Evolutionary conservation across 2,797 vertebrate genomes (phyloP).

Genomic region (Falco cherrug): DNA sequence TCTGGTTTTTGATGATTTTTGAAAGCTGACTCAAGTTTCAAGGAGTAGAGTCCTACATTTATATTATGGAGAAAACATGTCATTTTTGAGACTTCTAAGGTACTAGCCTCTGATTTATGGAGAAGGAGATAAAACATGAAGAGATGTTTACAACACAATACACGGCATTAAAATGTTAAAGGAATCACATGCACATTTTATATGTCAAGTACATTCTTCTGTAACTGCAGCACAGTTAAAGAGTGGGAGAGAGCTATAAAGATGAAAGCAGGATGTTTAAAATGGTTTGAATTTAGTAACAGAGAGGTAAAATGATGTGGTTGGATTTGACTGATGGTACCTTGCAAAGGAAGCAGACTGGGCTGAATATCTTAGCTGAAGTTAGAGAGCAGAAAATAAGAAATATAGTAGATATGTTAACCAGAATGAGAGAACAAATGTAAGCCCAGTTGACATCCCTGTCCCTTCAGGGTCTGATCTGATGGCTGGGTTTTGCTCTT

Average conservation of each 20-base stretch:
- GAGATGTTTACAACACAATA: conserved; percentile 59
- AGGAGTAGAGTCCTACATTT: conserved; percentile 39
- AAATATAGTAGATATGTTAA: background rate
- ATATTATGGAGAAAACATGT: conserved; percentile 58
- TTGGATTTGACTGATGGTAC: conserved; percentile 39
- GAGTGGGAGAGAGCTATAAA: conserved; percentile 48
- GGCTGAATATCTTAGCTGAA: background rate
- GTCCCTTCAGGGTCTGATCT: background rate
- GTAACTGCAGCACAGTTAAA: conserved; percentile 29
- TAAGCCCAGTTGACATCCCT: background rate
- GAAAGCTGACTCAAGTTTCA: conserved; percentile 51
- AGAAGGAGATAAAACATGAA: conserved; percentile 61
- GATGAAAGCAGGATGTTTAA: conserved; percentile 69
- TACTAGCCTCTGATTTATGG: conserved; percentile 67
- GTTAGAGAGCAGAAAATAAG: background rate
- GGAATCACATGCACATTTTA: conserved; percentile 49
- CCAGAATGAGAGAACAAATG: background rate
- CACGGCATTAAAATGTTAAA: conserved; percentile 52
- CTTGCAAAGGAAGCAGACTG: conserved; percentile 37
- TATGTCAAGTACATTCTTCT: conserved; percentile 54
- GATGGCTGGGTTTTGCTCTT: background rate
- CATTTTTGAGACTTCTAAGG: conserved; percentile 43
- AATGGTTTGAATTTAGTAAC: conserved; percentile 67
- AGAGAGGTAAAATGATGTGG: conserved; percentile 43
- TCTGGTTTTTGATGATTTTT: conserved; percentile 55